These are phyloP conservation scores for Sylvilagus bachmani DNA, from an alignment of 2,113 vertebrate species.

Conservation along the genomic window DNA sequence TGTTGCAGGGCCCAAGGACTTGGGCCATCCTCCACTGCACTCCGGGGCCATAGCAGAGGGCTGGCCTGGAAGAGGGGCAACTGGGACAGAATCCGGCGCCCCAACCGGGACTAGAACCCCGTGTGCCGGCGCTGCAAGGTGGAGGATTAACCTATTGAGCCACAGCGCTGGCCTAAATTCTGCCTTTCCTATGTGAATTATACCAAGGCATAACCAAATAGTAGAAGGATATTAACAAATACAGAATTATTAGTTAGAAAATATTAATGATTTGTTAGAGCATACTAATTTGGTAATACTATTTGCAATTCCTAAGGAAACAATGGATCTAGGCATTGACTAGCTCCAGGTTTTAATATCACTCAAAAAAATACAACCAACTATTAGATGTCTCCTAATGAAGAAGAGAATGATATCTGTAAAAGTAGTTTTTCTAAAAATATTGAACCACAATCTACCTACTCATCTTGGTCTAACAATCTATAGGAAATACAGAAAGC, in stretches of 20 bases:
- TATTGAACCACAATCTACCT: background rate
- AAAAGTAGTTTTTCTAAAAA: constrained; percentile 17
- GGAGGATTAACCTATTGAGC: too few species aligned
- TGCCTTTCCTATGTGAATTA: background rate
- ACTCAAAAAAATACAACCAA: background rate
- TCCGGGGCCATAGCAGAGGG: too few species aligned
- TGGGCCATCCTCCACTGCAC: too few species aligned
- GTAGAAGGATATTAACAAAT: background rate
- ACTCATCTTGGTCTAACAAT: background rate
- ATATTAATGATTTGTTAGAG: background rate
- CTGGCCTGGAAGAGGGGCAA: too few species aligned
- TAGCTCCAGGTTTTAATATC: background rate
- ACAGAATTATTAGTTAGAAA: background rate
- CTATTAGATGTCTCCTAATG: background rate
- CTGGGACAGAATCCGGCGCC: too few species aligned
- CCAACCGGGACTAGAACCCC: too few species aligned
- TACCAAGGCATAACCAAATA: background rate
- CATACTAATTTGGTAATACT: background rate
- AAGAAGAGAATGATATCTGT: background rate
- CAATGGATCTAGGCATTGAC: background rate
- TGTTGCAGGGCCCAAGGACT: too few species aligned
- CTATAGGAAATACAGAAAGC: background rate
- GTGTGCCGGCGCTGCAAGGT: too few species aligned
- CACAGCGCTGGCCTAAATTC: too few species aligned
- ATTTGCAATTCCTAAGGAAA: background rate